Base-by-base conservation (phyloP, 1,140 invertebrate species). In the Camponotus pennsylvanicus region DNA sequence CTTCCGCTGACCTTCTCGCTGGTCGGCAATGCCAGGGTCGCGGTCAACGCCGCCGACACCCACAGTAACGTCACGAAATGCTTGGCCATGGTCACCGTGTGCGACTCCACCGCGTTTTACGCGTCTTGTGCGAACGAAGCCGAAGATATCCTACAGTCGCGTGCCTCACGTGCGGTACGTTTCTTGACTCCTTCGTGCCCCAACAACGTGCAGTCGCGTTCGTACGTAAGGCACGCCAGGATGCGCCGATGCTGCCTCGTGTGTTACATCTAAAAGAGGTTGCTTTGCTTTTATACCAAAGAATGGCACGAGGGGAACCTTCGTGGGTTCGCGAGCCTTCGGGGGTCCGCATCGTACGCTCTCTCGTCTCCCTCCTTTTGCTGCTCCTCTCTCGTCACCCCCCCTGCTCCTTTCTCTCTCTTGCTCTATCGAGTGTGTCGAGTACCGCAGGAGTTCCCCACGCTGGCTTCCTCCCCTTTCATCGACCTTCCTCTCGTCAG, bases 1-100 rank as follows among this genome's bases (percentile, higher is more conserved):
- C 96, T 96, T 61, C 94, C 94, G 59, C 94, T 95, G 49, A 95
- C 95, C 90, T 97, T 97, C 94, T 97, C 97, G 88, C 86, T 93
- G 18, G 97, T 96, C 63, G 97, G 97, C 77, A 97, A 95, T 37
- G 97, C 96, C 88, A 95, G 89, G 88, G 95, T 95, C 42, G 95
- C 95, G 87, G 95, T 94, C 90, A 96, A 90, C 61, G 96, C 88
- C 82, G 88, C 90, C 83, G 89, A 91, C 86, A 93, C 71, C 84
- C 90, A 91, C 79, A 90, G 66, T 40, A 90, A 88, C 73, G 86
- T 87, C 88, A 87, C 89, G 66, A 90, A 40, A 55, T 88, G 88
- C 59, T 86, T 92, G 63, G 40, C 63, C 89, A 90, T 93, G 37
- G 13, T 92, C 27, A 80, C 64, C 63, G 73, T 27, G 61, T 67